Percentiles rank a stretch among this genome's conserved stretches.
Conservation (phyloP, 1,140 invertebrate species). For the Trichomalopsis sarcophagae region DNA sequence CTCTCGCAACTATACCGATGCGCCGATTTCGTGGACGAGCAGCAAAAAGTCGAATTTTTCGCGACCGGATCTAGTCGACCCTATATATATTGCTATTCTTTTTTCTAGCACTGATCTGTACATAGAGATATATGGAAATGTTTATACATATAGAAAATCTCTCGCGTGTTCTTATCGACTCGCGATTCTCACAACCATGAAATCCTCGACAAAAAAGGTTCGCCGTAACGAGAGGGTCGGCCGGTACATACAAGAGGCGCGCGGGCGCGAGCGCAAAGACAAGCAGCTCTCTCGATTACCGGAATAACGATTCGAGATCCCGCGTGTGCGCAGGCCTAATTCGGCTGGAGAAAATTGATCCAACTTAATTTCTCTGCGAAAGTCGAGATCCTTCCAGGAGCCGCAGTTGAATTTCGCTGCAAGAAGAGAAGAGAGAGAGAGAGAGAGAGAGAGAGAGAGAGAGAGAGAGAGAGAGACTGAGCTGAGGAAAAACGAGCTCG, state of each 20-base stretch:
- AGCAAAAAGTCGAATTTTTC: background rate
- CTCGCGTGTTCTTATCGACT: too few relatives aligned
- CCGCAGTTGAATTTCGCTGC: conserved; percentile 4
- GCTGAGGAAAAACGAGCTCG: conserved; percentile 36
- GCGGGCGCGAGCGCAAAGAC: background rate
- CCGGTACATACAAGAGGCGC: background rate
- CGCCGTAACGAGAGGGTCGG: background rate
- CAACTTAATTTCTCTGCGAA: conserved; percentile 47
- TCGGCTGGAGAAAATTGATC: conserved; percentile 51
- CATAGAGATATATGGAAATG: background rate
- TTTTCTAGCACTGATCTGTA: background rate
- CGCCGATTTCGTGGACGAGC: too few relatives aligned
- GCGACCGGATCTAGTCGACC: background rate
- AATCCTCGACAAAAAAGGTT: background rate
- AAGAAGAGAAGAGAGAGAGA: conserved; percentile 8
- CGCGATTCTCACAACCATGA: background rate
- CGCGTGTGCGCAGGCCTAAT: conserved; percentile 28
- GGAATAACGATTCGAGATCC: conserved; percentile 25
- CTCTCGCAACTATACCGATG: conserved; percentile 23
- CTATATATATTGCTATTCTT: background rate
- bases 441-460: background rate
- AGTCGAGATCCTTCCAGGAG: conserved; percentile 33
- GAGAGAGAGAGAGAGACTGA: background rate
- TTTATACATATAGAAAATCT: background rate
- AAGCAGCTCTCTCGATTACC: conserved; percentile 8